Conservation (phyloP, 2,888 invertebrate species). For the Nephrocerus scutellatus region DNA sequence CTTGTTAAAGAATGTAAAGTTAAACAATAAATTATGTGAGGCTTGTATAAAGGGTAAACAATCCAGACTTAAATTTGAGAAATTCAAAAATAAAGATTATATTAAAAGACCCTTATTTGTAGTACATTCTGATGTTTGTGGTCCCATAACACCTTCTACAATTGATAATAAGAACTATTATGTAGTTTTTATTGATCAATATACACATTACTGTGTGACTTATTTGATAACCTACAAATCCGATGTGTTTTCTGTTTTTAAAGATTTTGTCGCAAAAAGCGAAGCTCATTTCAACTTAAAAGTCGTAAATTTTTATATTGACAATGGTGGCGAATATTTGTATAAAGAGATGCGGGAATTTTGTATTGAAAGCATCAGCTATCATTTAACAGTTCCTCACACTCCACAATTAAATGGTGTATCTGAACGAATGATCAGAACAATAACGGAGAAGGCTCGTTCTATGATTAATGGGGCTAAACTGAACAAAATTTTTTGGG, state of each 20-base stretch:
- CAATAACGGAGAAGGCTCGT: conserved; percentile 36
- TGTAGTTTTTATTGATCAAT: conserved; percentile 36
- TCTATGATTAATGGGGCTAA: conserved; percentile 30
- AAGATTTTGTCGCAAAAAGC: conserved; percentile 25
- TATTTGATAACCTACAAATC: conserved; percentile 33
- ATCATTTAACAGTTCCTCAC: conserved; percentile 40
- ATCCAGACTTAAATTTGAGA: conserved; percentile 33
- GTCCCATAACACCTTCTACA: conserved; percentile 33
- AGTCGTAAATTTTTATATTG: conserved; percentile 30
- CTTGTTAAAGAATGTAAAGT: conserved; percentile 13
- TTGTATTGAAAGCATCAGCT: conserved; percentile 34
- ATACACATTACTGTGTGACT: conserved; percentile 33
- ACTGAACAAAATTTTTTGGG: conserved; percentile 35
- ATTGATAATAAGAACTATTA: conserved; percentile 35
- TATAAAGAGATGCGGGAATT: conserved; percentile 32
- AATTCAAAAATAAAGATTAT: conserved; percentile 27
- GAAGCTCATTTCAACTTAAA: conserved; percentile 30
- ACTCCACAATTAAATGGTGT: conserved; percentile 43
- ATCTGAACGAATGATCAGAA: conserved; percentile 35
- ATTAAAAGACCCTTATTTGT: conserved; percentile 33
- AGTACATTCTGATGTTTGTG: conserved; percentile 36
- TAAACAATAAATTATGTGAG: conserved; percentile 30
- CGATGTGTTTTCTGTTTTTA: conserved; percentile 27
- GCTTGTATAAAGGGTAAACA: conserved; percentile 38
- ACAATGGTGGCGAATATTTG: conserved; percentile 36